A percentile compares a stretch with the other conserved stretches of the same genome.
These are phyloP conservation scores for Deilephila porcellus DNA, from an alignment of 2,888 invertebrate species.

Conservation along the genomic window DNA sequence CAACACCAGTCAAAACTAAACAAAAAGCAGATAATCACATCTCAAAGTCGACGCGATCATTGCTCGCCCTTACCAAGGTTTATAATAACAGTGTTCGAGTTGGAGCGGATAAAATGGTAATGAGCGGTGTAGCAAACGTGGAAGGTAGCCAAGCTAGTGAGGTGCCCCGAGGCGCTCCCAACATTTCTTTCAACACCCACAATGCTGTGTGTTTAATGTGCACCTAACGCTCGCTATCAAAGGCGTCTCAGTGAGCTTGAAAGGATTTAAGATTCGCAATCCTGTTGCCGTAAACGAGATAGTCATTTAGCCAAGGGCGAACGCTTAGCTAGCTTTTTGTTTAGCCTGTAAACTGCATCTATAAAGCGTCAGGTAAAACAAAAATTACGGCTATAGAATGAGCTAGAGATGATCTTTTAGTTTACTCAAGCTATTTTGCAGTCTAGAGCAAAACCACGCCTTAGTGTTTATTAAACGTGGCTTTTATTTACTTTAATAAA, in stretches of 20 bases:
- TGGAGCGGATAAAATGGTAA: slow-evolving; percentile 76
- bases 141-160: slow-evolving; percentile 59
- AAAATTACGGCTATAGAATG: slow-evolving; percentile 58
- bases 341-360: slow-evolving; percentile 58
- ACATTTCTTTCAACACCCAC: slow-evolving; percentile 82
- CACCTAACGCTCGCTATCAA: slow-evolving; percentile 70
- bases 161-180: slow-evolving; percentile 68
- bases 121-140: slow-evolving; percentile 53
- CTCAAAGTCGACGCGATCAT: slow-evolving; percentile 69
- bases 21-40: slow-evolving; percentile 72
- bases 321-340: slow-evolving; percentile 59
- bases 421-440: slow-evolving; percentile 39
- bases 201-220: slow-evolving; percentile 78
- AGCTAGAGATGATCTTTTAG: slow-evolving; percentile 47
- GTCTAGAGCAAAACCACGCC: background rate
- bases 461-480: no score
- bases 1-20: slow-evolving; percentile 60
- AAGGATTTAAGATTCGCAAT: slow-evolving; percentile 76
- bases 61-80: slow-evolving; percentile 70
- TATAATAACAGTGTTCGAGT: slow-evolving; percentile 78
- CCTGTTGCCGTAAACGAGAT: slow-evolving; percentile 76
- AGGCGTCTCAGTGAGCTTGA: slow-evolving; percentile 64
- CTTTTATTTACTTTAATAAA: no score
- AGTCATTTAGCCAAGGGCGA: slow-evolving; percentile 76
- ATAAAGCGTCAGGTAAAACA: slow-evolving; percentile 59